These are phyloP conservation scores for Zaprionus ghesquierei DNA, from an alignment of 1,140 invertebrate species.

Conservation along the genomic window DNA sequence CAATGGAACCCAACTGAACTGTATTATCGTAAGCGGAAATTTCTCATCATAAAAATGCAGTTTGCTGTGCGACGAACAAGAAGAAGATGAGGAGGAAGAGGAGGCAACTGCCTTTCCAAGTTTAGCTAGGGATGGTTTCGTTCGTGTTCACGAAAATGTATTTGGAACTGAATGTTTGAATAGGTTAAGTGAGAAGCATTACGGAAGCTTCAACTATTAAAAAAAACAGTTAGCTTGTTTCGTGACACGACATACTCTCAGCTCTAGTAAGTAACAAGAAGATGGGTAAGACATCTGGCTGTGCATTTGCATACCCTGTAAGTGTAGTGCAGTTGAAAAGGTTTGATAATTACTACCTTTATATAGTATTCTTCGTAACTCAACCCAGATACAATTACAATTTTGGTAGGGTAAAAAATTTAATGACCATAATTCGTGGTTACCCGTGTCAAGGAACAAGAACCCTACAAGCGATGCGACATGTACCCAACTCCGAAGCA, in stretches of 20 bases:
- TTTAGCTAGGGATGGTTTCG: background rate
- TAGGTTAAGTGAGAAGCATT: background rate
- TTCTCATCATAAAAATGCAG: constrained; percentile 69
- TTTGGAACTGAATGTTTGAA: background rate
- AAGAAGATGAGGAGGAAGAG: background rate
- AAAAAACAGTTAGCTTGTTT: too few relatives aligned
- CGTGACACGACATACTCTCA: too few relatives aligned
- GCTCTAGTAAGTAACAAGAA: too few relatives aligned
- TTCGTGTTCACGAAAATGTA: background rate
- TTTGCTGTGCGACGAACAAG: constrained; percentile 6
- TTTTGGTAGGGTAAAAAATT: too few relatives aligned
- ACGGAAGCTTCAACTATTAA: background rate
- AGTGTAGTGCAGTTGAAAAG: too few relatives aligned
- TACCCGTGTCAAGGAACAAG: background rate
- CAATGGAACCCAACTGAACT: constrained; percentile 45
- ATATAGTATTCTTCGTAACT: too few relatives aligned
- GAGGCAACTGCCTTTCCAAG: background rate
- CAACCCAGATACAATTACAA: too few relatives aligned
- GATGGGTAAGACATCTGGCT: too few relatives aligned
- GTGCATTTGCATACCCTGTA: too few relatives aligned
- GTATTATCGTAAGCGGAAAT: constrained; percentile 69
- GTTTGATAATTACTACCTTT: too few relatives aligned
- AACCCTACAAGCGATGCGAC: background rate
- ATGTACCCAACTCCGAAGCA: background rate
- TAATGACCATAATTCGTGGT: too few relatives aligned